Percentiles rank a stretch among this genome's conserved stretches.
These are phyloP conservation scores for Astreopora myriophthalma DNA, from an alignment of 64 coral and sea anemone species.

Conservation along the genomic window DNA sequence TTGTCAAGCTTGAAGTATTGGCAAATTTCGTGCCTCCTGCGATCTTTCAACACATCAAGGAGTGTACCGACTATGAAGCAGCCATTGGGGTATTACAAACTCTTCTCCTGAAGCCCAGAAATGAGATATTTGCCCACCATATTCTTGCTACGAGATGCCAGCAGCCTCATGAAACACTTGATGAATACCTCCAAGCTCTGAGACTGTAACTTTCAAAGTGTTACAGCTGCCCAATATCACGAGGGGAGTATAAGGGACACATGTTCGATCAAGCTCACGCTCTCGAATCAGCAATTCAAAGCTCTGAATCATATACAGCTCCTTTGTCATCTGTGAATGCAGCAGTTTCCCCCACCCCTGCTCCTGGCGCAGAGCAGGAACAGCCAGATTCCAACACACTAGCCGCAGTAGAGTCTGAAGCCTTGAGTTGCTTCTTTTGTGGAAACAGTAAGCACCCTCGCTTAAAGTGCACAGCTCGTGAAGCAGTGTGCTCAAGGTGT, in stretches of 20 bases:
- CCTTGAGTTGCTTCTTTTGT: neutral
- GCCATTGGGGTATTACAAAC: neutral
- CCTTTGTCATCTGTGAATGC: conserved; percentile 4
- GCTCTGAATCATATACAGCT: neutral
- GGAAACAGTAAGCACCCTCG: neutral
- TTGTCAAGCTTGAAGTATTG: no score
- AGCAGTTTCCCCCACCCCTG: conserved; percentile 28
- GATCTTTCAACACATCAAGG: neutral
- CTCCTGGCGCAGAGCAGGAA: neutral
- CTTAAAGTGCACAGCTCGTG: no score
- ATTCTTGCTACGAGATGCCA: neutral
- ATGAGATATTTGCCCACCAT: neutral
- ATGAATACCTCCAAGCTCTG: conserved; percentile 8
- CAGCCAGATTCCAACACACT: conserved; percentile 2
- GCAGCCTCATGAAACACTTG: neutral
- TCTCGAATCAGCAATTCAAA: conserved; percentile 7
- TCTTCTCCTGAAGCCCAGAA: neutral
- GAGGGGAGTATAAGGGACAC: conserved; percentile 59
- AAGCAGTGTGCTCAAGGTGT: no score
- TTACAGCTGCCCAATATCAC: conserved; percentile 41
- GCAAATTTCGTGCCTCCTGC: no score
- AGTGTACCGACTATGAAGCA: neutral
- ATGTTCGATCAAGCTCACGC: conserved; percentile 68
- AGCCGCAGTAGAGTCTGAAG: conserved; percentile 19
- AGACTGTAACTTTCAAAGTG: conserved; percentile 26